These are phyloP conservation scores for Solea solea DNA, from an alignment of 2,113 vertebrate species.

Conservation along the genomic window DNA sequence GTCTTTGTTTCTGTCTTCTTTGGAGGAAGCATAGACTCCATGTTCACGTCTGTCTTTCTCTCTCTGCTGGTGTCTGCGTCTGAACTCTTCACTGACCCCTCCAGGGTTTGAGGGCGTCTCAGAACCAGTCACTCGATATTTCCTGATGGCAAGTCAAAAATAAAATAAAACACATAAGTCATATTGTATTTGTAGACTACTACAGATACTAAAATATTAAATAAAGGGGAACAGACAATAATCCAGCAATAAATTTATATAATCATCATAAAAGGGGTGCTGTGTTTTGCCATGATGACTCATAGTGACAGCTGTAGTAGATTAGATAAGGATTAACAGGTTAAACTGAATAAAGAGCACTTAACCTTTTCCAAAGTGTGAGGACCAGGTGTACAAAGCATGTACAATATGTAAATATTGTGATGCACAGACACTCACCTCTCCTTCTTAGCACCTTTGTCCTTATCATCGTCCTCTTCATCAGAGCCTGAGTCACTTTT, in stretches of 20 bases:
- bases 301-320: background rate
- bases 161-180: background rate
- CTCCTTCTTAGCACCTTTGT: conserved; percentile 79
- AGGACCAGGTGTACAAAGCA: too few species aligned
- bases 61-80: conserved; percentile 89
- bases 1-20: conserved; percentile 89
- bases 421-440: conserved; percentile 76
- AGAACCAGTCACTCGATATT: conserved; percentile 91
- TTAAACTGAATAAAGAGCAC: too few species aligned
- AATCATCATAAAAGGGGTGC: background rate
- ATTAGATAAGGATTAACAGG: too few species aligned
- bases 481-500: conserved; percentile 87
- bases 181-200: background rate
- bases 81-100: conserved; percentile 96
- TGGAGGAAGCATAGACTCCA: conserved; percentile 94
- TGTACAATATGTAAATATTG: too few species aligned
- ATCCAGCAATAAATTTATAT: background rate
- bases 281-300: background rate
- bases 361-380: too few species aligned
- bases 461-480: conserved; percentile 78
- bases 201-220: background rate
- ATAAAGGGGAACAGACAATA: background rate
- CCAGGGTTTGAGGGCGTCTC: conserved; percentile 96
- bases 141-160: conserved; percentile 73
- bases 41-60: conserved; percentile 93